Evolutionary conservation across 2,888 invertebrate genomes (phyloP).

Genomic region (Strigamia crassipes): DNA sequence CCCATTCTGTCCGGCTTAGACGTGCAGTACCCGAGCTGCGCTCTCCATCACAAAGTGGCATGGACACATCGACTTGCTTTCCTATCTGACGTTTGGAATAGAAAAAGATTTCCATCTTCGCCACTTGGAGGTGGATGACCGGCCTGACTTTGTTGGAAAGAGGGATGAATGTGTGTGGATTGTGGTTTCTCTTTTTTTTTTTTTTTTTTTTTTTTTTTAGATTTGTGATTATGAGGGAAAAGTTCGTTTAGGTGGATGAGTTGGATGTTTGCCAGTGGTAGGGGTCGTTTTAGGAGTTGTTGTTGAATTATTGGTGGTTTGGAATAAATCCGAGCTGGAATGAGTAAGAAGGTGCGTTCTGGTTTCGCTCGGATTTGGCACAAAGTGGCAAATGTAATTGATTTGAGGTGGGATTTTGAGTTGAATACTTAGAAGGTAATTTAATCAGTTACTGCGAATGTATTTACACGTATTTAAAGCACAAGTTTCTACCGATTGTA

Average conservation of each 20-base stretch:
- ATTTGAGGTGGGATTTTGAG: too few species aligned
- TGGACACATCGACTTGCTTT: not conserved
- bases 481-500: too few species aligned
- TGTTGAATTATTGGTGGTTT: not conserved
- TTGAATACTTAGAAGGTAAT: too few species aligned
- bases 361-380: not conserved
- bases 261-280: not conserved
- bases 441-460: too few species aligned
- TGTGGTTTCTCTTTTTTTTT: too few species aligned
- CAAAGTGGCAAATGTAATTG: not conserved
- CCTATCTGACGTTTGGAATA: not conserved
- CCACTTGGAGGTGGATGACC: not conserved
- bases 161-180: not conserved
- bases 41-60: slow-evolving; percentile 8
- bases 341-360: too few species aligned
- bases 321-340: not conserved
- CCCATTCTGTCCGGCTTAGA: not conserved
- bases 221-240: not conserved
- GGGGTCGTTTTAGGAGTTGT: not conserved
- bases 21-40: not conserved
- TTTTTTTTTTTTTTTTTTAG: not conserved
- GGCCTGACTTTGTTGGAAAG: not conserved
- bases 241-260: not conserved
- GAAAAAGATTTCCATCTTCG: not conserved
- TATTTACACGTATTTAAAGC: too few species aligned